phyloP scores from a whole-genome alignment of 2,113 vertebrate species.

The Raphicerus campestris region DNA sequence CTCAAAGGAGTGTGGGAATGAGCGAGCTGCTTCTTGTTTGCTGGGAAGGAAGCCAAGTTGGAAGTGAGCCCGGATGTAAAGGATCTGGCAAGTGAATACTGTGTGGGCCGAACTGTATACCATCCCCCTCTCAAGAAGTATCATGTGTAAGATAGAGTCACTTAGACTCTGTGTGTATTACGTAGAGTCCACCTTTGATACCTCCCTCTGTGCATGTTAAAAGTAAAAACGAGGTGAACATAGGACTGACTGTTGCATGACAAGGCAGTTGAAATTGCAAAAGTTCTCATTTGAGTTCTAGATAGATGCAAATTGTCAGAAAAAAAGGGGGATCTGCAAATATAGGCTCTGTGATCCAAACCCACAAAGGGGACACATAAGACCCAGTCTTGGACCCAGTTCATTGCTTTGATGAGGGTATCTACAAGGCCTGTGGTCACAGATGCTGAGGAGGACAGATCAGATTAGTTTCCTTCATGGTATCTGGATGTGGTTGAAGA shows the following conservation, averaged over 20 bases:
- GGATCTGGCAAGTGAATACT: constrained; percentile 26
- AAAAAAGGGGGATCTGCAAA: background rate
- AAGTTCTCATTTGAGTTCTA: background rate
- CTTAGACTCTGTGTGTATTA: background rate
- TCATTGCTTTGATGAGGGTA: background rate
- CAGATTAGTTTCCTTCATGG: background rate
- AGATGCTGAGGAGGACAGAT: background rate
- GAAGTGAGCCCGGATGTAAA: constrained; percentile 54
- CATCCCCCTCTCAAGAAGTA: background rate
- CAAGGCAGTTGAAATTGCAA: background rate
- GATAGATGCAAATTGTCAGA: background rate
- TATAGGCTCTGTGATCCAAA: background rate
- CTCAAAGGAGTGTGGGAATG: constrained; percentile 45
- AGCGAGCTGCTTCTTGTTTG: constrained; percentile 54
- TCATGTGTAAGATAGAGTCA: background rate
- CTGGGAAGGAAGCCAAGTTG: constrained; percentile 62
- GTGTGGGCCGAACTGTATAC: background rate
- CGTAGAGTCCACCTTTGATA: background rate
- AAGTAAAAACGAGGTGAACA: background rate
- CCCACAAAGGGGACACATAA: background rate
- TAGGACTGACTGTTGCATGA: background rate
- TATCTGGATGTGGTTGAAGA: background rate
- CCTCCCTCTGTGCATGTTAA: background rate
- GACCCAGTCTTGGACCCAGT: background rate
- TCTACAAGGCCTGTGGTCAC: background rate